Evolutionary conservation across 1,140 invertebrate species (phyloP), one percentile per base, ranked within the genome.

Genomic region (Diorhabda sublineata): DNA sequence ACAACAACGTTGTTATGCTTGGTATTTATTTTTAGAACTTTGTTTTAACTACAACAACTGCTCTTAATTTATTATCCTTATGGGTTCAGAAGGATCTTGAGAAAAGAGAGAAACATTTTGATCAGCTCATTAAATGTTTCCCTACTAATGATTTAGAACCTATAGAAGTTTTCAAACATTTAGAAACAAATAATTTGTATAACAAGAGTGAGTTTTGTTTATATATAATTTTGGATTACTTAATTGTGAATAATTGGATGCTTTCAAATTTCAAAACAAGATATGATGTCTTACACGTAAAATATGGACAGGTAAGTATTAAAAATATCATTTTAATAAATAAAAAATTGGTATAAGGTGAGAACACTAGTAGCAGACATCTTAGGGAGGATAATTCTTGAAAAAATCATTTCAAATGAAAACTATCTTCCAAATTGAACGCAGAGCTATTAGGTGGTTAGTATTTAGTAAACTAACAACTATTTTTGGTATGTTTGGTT

Each of bases 181-280:
- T 86, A 45, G 85, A 87, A 69, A 81, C 79, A 45, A 83, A 85
- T 64, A 79, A 81, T 9, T 76, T 88, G 26, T 86, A 82, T 73
- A 76, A 74, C 41, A 82, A 82, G 59, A 86, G 83, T 71, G 84
- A 86, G 74, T 73, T 81, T 45, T 85, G 82, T 72, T 79, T 81
- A 64, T 88, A 85, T 76, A 82, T 86, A 68, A 77, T 90, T 66
- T 77, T 90, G 42, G 82, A 87, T 70, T 83, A 82, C 69, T 79
- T 90, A 66, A 81, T 84, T 68, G 84, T 86, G 69, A 85, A 86
- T 74, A 82, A 82, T 69, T 81, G 87, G 71, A 81, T 85, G 64
- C 76, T 86, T 11, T 80, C 82, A 42, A 85, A 84, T 62, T 87
- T 86, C 72, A 81, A 81, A 63, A 80, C 79, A 58, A 78, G 79